Percentiles rank a stretch among this genome's conserved stretches.
Evolutionary conservation across 2,888 invertebrate genomes (phyloP).

Genomic region (Furcula furcula): DNA sequence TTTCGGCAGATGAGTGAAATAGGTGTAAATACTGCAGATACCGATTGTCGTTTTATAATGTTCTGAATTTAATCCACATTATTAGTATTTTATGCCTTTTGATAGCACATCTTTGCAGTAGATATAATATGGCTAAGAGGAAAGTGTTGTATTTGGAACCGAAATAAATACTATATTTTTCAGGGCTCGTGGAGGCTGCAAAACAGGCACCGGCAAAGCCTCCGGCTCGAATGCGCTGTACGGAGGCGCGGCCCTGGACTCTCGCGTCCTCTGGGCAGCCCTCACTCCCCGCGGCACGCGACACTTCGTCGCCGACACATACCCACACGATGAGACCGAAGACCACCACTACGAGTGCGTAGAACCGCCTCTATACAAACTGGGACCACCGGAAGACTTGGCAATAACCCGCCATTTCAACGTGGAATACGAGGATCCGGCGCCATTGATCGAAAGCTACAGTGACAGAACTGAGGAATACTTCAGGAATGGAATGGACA

Average conservation of each 20-base stretch:
- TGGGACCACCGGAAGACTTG: constrained; percentile 71
- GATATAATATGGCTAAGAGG: too few relatives aligned
- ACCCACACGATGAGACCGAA: constrained; percentile 83
- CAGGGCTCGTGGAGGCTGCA: constrained; percentile 77
- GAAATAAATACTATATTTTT: too few relatives aligned
- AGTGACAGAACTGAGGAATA: constrained; percentile 77
- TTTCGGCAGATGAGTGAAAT: too few relatives aligned
- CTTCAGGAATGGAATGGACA: constrained; percentile 70
- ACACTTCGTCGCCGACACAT: constrained; percentile 87
- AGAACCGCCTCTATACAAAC: constrained; percentile 79
- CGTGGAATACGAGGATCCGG: constrained; percentile 91
- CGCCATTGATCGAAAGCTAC: constrained; percentile 88
- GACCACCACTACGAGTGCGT: constrained; percentile 88
- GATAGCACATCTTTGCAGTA: too few relatives aligned
- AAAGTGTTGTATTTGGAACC: too few relatives aligned
- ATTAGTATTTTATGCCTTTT: too few relatives aligned
- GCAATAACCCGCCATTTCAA: constrained; percentile 89
- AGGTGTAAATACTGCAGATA: too few relatives aligned
- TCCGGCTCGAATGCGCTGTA: constrained; percentile 72
- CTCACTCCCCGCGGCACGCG: constrained; percentile 91
- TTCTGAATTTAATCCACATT: too few relatives aligned
- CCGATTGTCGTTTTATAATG: too few relatives aligned
- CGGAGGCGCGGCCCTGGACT: constrained; percentile 82
- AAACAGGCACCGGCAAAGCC: constrained; percentile 78
- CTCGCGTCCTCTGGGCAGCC: constrained; percentile 91